Base-by-base conservation (phyloP, 2,797 vertebrate genomes). In the Poeciliopsis turneri region DNA sequence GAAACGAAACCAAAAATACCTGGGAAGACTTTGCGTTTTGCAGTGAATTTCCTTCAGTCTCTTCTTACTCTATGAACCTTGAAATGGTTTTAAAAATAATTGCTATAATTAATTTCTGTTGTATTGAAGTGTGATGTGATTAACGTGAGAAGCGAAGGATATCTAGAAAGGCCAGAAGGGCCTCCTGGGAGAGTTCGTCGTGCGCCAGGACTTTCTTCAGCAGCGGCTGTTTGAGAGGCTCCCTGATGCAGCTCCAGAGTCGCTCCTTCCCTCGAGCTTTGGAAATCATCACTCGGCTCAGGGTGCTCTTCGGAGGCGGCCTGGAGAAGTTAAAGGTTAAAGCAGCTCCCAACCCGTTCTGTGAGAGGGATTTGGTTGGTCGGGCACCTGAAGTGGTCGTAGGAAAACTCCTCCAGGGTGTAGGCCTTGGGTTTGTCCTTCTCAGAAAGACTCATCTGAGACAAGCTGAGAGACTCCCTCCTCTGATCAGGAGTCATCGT, bases 401-500 rank as follows among this genome's bases (percentile, higher is more conserved):
- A 98, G 82, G 98, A 99, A 92, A 97, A 99, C 79, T 99, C 98
- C 88, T 99, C 98, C 94, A 99, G 93, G 0, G 98, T 99, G 92
- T 98, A 98, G 0, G 97, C 97, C 75, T 98, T 98, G 3, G 94
- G 74, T 86, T 94, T 96, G 80, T 96, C 97, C 0, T 87, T 94
- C 72, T 97, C 97, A 0, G 91, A 84, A 0, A 94, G 78, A 16
- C 86, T 91, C 83, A 96, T 80, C 87, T 97, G 97, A 12, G 97
- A 92, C 25, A 96, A 90, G 74, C 92, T 91, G 72, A 97, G 89
- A 9, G 97, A 96, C 23, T 98, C 97, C 72, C 97, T 95, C 78
- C 97, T 96, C 94, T 99, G 97, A 86, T 97, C 97, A 0, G 98
- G 98, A 1, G 97, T 99, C 98, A 99, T 98, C 0, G 97, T 98